phyloP scores from a whole-genome alignment of 35 echinoderm and acorn worm species.

The Amphiura filiformis region DNA sequence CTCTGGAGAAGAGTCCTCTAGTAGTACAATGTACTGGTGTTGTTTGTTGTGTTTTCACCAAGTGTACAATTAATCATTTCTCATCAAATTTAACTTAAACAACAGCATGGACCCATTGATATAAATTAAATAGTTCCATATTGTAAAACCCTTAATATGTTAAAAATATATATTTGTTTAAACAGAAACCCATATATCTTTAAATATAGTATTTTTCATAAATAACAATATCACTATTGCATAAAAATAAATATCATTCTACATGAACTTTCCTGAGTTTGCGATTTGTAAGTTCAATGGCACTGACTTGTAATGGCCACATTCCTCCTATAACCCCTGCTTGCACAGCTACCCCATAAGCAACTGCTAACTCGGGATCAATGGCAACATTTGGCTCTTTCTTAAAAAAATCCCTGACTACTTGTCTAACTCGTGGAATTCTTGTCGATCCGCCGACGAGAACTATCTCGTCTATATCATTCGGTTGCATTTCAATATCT shows the following conservation, averaged over 20 bases:
- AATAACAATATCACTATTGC: too few species aligned
- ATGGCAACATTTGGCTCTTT: constrained; percentile 68
- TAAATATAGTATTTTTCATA: too few species aligned
- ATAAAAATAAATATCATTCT: background rate
- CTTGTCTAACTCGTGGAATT: constrained; percentile 59
- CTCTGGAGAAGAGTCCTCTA: too few species aligned
- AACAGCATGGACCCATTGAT: too few species aligned
- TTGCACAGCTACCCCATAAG: constrained; percentile 77
- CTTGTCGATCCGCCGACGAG: constrained; percentile 75
- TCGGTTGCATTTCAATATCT: constrained; percentile 31
- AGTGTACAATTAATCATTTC: too few species aligned
- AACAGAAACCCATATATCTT: too few species aligned
- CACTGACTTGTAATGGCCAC: constrained; percentile 89
- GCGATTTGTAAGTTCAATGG: constrained; percentile 61
- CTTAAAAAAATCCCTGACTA: constrained; percentile 53
- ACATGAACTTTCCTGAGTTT: constrained; percentile 44
- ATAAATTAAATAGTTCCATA: too few species aligned
- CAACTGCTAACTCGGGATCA: constrained; percentile 77
- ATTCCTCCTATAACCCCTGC: constrained; percentile 84
- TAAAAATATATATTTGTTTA: too few species aligned
- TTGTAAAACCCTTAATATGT: too few species aligned
- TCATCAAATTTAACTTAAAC: too few species aligned
- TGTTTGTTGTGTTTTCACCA: too few species aligned
- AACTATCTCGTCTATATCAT: constrained; percentile 74
- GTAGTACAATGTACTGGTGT: too few species aligned